A percentile compares a stretch with the other conserved stretches of the same genome.
These are phyloP conservation scores for Nomada goodeniana DNA, from an alignment of 2,888 invertebrate species.

Conservation along the genomic window DNA sequence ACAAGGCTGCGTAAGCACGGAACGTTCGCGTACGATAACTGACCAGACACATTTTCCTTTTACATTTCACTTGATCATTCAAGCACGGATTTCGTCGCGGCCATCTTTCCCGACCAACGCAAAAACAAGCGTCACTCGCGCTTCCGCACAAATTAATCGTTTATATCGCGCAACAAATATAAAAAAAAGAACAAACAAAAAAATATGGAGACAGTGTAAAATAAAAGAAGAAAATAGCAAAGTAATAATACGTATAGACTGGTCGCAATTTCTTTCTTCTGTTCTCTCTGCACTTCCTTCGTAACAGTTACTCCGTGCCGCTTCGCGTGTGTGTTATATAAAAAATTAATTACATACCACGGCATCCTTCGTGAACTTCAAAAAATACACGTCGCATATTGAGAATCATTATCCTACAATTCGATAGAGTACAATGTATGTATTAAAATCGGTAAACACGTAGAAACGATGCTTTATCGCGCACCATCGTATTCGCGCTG, in stretches of 20 bases:
- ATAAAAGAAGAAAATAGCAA: neutral
- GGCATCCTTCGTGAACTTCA: slow-evolving; percentile 12
- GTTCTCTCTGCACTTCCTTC: neutral
- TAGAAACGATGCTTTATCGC: slow-evolving; percentile 7
- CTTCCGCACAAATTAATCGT: slow-evolving; percentile 9
- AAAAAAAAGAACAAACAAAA: neutral
- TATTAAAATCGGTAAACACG: slow-evolving; percentile 36
- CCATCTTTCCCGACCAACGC: neutral
- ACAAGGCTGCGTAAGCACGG: slow-evolving; percentile 32
- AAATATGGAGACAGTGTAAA: neutral
- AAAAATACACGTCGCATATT: slow-evolving; percentile 36
- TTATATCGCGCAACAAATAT: neutral
- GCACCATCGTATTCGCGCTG: neutral
- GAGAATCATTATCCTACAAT: slow-evolving; percentile 36
- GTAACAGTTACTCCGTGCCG: neutral
- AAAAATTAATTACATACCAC: slow-evolving; percentile 38
- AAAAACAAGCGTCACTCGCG: neutral
- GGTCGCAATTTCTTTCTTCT: neutral
- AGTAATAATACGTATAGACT: neutral
- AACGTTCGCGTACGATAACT: slow-evolving; percentile 39
- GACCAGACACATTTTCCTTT: neutral
- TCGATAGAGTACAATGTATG: slow-evolving; percentile 28
- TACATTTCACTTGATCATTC: neutral
- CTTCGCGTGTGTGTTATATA: slow-evolving; percentile 14
- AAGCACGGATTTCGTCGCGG: neutral